Evolutionary conservation across 2,797 vertebrate species (phyloP), one percentile per base, ranked within the genome.

Genomic region (Centropyge bicolor): DNA sequence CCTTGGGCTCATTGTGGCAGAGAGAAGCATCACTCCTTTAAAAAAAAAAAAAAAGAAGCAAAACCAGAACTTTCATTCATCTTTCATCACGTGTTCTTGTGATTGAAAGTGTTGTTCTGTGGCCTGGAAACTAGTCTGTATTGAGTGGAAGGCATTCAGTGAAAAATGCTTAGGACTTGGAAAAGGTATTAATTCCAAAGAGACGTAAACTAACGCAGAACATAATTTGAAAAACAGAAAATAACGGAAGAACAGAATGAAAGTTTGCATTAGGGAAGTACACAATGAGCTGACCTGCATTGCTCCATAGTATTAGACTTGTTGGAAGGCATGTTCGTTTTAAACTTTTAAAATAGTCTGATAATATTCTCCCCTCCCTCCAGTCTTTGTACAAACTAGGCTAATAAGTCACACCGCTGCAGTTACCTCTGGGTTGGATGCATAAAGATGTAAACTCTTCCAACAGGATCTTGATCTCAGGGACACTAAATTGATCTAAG

Each of bases 21-120:
- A 79, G 66, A 66, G 72, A 64, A 65, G 27, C 55, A 66, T 56
- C 51, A 51, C 0, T 62, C 48, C 17, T 70, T 49, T 11, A 66
- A 31, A 31, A 31, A 54, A 64, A 71, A 66, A 49, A 75, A 70
- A n/a, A n/a, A n/a, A n/a, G n/a, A 69, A 67, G 17, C 17, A 54
- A 74, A 76, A 38, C 14, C 68, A 70, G 27, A 56, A 36, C 35
- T 31, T 14, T n/a, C 7, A 49, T 60, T 80, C 13, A 82, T 89
- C 57, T 52, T 9, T 86, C 80, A 70, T 45, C 41, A 63, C 7
- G 11, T 64, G 67, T 43, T 43, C 16, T 14, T 54, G 49, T 81
- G 78, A 80, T 82, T 60, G 48, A 85, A 80, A 55, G 31, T 64
- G 66, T 65, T 63, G 62, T 48, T 77, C 54, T 45, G 24, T 24